phyloP scores from a whole-genome alignment of 2,888 invertebrate genomes.

The Aquatica leii region DNA sequence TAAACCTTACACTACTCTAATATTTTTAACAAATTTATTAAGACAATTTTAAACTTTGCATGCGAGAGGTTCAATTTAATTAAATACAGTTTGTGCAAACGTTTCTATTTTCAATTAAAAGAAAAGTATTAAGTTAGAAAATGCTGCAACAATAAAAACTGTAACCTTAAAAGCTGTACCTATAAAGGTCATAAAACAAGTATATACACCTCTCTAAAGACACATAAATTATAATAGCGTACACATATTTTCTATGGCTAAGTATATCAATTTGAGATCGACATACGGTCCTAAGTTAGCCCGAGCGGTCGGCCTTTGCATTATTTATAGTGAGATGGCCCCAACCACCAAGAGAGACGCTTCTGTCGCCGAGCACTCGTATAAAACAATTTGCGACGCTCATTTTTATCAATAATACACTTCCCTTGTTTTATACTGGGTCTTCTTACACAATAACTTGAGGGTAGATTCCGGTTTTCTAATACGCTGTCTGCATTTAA shows the following conservation, averaged over 20 bases:
- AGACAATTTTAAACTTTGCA: too few species aligned
- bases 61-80: too few species aligned
- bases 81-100: too few species aligned
- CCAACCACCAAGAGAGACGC: conserved; percentile 39
- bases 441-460: conserved; percentile 33
- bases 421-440: conserved; percentile 46
- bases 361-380: conserved; percentile 56
- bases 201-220: conserved; percentile 35
- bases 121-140: neutral
- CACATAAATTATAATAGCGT: conserved; percentile 40
- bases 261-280: conserved; percentile 50
- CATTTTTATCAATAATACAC: conserved; percentile 60
- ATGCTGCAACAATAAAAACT: conserved; percentile 23
- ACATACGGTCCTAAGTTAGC: conserved; percentile 42
- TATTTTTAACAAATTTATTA: too few species aligned
- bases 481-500: conserved; percentile 43
- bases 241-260: conserved; percentile 43
- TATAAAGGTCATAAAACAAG: conserved; percentile 35
- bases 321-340: conserved; percentile 56
- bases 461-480: conserved; percentile 37
- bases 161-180: conserved; percentile 33
- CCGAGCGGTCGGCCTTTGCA: conserved; percentile 44
- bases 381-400: conserved; percentile 59
- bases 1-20: too few species aligned
- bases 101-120: neutral